Base-by-base conservation (phyloP, 2,797 vertebrate species). In the Myripristis jacobus region DNA sequence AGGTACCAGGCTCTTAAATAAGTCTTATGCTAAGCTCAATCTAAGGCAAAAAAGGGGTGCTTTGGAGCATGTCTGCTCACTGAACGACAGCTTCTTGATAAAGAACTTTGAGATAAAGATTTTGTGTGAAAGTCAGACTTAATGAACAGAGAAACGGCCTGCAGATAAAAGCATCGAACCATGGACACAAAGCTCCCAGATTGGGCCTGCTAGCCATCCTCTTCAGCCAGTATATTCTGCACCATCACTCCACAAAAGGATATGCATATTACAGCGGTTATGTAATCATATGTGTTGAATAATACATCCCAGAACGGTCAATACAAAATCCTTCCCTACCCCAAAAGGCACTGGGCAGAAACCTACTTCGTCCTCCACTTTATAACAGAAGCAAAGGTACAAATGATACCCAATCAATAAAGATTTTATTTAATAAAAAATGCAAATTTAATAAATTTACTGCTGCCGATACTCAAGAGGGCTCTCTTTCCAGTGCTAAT, bases 291-390 rank as follows among this genome's bases (percentile, higher is more conserved):
- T 70, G 50, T 25, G 55, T 71, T 80, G 44, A 71, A 77, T 77
- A 73, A 85, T 69, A 58, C 61, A 68, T 73, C 9, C 62, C 36
- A 47, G 29, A 63, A 57, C 58, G 73, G 70, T 79, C 54, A 61
- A 72, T 29, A 66, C 38, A 47, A 16, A 41, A 58, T 46, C 11
- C 51, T 25, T 73, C 31, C 21, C 71, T 69, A 74, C 51, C 76
- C 53, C 44, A 62, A 8, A 60, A 57, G 44, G n/a, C 19, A 62
- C 43, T 75, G 38, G 47, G 22, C 58, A 67, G 41, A 56, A 73
- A 18, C 31, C 24, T n/a, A 46, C 36, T 43, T 36, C 18, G 24
- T 73, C n/a, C 51, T 58, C 12, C 24, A 54, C n/a, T 12, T 16
- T 36, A 51, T n/a, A 18, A 6, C 34, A 65, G 75, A 51, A 67